A percentile compares a stretch with the other conserved stretches of the same genome.
These are phyloP conservation scores for Saimiri boliviensis DNA, from an alignment of 2,113 vertebrate species.

Conservation along the genomic window DNA sequence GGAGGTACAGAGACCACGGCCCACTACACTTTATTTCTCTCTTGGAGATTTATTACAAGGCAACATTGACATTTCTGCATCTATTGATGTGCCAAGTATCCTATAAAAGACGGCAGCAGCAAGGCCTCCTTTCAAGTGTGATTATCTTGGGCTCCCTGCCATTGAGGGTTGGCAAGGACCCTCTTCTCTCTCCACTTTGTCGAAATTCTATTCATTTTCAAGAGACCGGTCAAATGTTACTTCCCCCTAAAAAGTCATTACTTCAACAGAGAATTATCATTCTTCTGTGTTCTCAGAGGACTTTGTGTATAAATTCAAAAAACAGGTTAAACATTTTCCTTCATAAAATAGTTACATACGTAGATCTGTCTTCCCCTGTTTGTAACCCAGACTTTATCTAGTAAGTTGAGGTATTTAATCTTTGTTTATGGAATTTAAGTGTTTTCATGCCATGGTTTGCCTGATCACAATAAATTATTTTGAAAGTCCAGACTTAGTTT, in stretches of 20 bases:
- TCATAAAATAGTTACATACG: background rate
- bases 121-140: background rate
- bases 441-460: background rate
- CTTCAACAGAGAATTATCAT: background rate
- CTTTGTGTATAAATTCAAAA: conserved; percentile 11
- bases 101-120: background rate
- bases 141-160: background rate
- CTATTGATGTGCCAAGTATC: background rate
- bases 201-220: background rate
- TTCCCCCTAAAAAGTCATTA: background rate
- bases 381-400: background rate
- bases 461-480: background rate
- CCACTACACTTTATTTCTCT: background rate
- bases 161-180: background rate
- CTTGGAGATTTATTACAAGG: background rate
- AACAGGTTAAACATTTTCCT: background rate
- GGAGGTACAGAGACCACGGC: background rate
- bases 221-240: background rate
- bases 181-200: background rate
- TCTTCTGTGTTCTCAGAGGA: background rate
- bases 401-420: background rate
- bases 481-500: background rate
- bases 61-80: background rate
- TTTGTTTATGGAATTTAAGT: background rate
- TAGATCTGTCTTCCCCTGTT: background rate